Base-by-base conservation (phyloP, 1,140 invertebrate species). In the Chymomyza costata region DNA sequence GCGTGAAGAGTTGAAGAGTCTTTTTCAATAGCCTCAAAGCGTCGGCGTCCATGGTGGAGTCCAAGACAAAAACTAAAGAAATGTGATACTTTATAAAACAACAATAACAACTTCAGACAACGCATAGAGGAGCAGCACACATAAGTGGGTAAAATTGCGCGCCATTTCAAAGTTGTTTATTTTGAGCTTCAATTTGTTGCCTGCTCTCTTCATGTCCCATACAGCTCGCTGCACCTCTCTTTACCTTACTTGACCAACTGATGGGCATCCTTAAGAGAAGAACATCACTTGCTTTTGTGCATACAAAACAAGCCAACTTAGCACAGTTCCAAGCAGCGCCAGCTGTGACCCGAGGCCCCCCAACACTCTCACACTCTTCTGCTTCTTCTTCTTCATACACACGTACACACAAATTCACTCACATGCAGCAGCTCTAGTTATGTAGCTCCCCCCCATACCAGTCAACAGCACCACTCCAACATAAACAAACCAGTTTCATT, bases 251-350 rank as follows among this genome's bases (percentile, higher is more conserved):
- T 8, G 3, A 5, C 21, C 8, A 25, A 25, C 21, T 25, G 21
- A 25, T 25, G 21, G n/a, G 11, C 10, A n/a, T 40, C 17, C 8
- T 30, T 13, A 8, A 3, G 1, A 15, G n/a, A n/a, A n/a, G n/a
- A 1, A 5, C 21, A 19, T 8, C 30, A 18, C 8, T 45, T 38
- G 41, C 51, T 59, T 66, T 66, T 71, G 68, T 73, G 68, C 68
- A 73, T 65, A 71, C 67, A 62, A 61, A 62, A 70, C 67, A 57
- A 65, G 49, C 58, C 63, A 73, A 73, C 51, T 73, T 74, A 74
- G 65, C 64, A 73, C 69, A 73, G 59, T 74, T 73, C 53, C 65
- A 68, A 62, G 61, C 68, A 68, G n/a, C n/a, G n/a, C 52, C 69
- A 73, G 51, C 59, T 67, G 59, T 62, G 47, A 8, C 3, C 21